Base-by-base conservation (phyloP, 2,797 vertebrate species). In the Lacerta bilineata region DNA sequence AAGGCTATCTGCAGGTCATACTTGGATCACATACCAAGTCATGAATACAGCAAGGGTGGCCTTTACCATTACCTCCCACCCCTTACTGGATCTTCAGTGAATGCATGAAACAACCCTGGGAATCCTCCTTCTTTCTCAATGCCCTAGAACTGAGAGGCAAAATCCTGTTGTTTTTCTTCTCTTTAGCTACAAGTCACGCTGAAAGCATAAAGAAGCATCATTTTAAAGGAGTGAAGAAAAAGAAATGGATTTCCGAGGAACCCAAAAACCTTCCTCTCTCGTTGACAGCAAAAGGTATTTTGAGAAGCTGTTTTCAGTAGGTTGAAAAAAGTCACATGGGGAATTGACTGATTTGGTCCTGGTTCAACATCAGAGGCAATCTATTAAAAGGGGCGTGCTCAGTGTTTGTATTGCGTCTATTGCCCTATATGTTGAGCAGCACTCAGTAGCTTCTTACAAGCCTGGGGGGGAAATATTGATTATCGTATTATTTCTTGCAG, bases 221-320 rank as follows among this genome's bases (percentile, higher is more conserved):
- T 87, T 95, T 93, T 90, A 95, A 95, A 93, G 94, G 94, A 82
- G 89, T 92, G 87, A 95, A 95, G 84, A 94, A 95, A 86, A 95
- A 95, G 87, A 95, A 95, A 93, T 93, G 95, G 93, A 88, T 93
- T 88, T 91, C 93, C 75, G 92, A 95, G 85, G 94, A 95, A 80
- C 84, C 92, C 77, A 95, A 92, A 93, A 95, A 94, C 84, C 89
- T 89, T 50, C 11, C 89, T 72, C 82, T 61, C 23, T 86, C 88
- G 82, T 92, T 91, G 90, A 86, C 91, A 86, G 43, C n/a, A 36
- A 95, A 93, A 96, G 95, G 94, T 97, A 94, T 71, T 84, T 92
- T 81, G 80, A 84, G 46, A 61, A 83, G 89, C n/a, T 4, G 3
- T 15, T 59, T 80, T 89, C 41, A 55, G 25, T 83, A 61, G 72